Evolutionary conservation across 2,113 vertebrate genomes (phyloP), one percentile per base, ranked within the genome.

Genomic region (Callospermophilus lateralis): DNA sequence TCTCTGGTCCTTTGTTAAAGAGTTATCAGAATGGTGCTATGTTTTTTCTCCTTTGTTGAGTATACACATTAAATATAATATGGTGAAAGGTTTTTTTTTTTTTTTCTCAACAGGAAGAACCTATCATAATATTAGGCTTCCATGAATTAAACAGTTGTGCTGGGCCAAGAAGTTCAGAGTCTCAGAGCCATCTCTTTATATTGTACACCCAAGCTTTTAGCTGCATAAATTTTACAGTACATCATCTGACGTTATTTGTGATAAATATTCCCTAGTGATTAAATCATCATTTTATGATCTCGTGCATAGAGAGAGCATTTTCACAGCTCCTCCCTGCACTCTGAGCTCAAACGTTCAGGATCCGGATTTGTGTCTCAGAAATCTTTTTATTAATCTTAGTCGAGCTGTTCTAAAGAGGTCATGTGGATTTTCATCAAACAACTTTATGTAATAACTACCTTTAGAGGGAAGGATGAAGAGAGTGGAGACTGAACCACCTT

Each of bases 191-290:
- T 94, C 19, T 93, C 48, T 97, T 93, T 89, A 58, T 84, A 81
- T 73, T 79, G 70, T 65, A 70, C 48, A 67, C 79, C 78, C 0
- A 45, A 94, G 84, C 85, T 94, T 97, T 97, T 83, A 93, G n/a
- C 88, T 77, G 37, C 73, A 73, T 96, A 78, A 32, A 68, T 86
- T 92, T 95, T 89, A 84, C 7, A 89, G 77, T 37, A 13, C 42
- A 28, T 76, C 65, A 45, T 67, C 84, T 97, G 97, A 94, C 81
- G 95, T n/a, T 70, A 19, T 95, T 68, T 94, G 79, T 79, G 90
- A 78, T 78, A 86, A 86, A 86, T 92, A 90, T 87, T 55, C 67
- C 79, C 92, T 4, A 22, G 53, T 94, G 96, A 96, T 92, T 96
- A 92, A 79, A 42, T 78, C 77, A 51, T 84, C n/a, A 11, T 74